Percentiles rank a stretch among this genome's conserved stretches.
phyloP scores from a whole-genome alignment of 2,797 vertebrate genomes.

The Propithecus perrieri region DNA sequence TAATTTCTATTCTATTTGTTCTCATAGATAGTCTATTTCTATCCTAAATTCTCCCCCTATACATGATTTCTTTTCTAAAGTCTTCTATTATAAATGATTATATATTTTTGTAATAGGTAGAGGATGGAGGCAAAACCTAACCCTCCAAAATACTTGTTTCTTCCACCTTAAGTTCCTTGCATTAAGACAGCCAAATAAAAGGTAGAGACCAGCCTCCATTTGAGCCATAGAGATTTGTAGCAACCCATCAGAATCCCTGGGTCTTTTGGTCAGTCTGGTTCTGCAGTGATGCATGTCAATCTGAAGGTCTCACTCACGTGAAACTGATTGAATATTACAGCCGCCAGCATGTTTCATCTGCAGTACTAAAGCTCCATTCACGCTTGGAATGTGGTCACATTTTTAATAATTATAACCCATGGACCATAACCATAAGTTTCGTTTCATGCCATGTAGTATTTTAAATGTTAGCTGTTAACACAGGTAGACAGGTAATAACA shows the following conservation, averaged over 20 bases:
- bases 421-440: not conserved
- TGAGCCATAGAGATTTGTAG: not conserved
- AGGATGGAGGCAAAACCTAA: not conserved
- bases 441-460: constrained; percentile 14
- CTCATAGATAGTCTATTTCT: constrained; percentile 41
- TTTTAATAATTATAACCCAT: constrained; percentile 41
- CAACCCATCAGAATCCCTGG: not conserved
- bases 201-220: not conserved
- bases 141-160: not conserved
- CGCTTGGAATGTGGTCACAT: constrained; percentile 3
- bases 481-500: not conserved
- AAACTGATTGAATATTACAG: not conserved
- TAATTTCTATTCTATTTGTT: constrained; percentile 53
- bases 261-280: not conserved
- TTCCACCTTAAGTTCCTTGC: not conserved
- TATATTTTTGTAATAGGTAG: constrained; percentile 20
- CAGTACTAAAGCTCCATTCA: constrained; percentile 10
- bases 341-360: not conserved
- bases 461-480: constrained; percentile 30
- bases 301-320: not conserved
- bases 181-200: not conserved
- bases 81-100: constrained; percentile 12
- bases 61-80: constrained; percentile 29
- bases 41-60: not conserved
- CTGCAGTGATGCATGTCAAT: not conserved